phyloP scores from a whole-genome alignment of 2,797 vertebrate genomes.

The Monodelphis domestica region DNA sequence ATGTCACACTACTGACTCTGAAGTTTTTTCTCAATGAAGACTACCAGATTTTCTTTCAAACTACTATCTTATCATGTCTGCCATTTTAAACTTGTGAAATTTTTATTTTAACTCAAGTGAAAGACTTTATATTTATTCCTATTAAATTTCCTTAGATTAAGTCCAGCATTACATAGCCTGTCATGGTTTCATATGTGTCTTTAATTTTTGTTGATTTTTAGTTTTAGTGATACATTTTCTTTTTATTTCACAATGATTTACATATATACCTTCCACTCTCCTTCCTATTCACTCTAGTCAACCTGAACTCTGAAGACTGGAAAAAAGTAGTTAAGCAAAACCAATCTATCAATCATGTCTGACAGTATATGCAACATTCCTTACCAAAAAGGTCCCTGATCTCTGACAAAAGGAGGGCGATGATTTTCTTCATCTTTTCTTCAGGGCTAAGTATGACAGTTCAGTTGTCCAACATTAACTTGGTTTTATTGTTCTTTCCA shows the following conservation, averaged over 20 bases:
- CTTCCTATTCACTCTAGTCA: neutral
- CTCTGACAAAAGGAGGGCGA: neutral
- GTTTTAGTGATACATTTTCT: neutral
- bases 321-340: neutral
- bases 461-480: neutral
- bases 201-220: neutral
- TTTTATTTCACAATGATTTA: neutral
- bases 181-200: neutral
- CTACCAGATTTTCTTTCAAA: neutral
- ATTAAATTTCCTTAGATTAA: neutral
- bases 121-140: neutral
- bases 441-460: neutral
- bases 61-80: neutral
- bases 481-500: neutral
- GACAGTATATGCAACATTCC: neutral
- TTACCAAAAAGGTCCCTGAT: neutral
- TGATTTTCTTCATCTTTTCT: neutral
- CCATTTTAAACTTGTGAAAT: neutral
- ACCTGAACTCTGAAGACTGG: neutral
- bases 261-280: neutral
- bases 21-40: neutral
- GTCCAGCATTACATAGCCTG: neutral
- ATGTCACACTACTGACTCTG: neutral
- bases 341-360: neutral
- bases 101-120: neutral